phyloP scores from a whole-genome alignment of 23 tunicate species.

The Trididemnum clinides region DNA sequence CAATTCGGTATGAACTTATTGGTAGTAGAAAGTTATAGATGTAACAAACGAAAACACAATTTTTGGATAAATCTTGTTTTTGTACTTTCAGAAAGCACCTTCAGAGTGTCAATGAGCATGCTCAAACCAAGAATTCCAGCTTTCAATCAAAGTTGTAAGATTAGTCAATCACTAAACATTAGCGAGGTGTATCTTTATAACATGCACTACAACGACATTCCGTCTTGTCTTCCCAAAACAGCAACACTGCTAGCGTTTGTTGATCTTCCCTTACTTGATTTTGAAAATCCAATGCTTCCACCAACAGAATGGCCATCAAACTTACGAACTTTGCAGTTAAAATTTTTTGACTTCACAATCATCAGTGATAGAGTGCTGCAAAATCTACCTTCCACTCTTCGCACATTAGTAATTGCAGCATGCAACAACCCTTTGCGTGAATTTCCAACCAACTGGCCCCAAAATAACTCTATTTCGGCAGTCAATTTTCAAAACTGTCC shows the following conservation, averaged over 20 bases:
- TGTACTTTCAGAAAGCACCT: not conserved
- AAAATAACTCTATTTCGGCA: not conserved
- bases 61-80: too few species aligned
- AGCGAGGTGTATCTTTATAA: not conserved
- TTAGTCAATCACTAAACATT: not conserved
- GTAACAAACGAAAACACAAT: too few species aligned
- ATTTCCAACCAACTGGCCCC: slow-evolving; percentile 18
- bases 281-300: not conserved
- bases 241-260: not conserved
- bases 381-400: not conserved
- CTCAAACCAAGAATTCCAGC: not conserved
- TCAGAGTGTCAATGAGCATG: not conserved
- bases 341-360: not conserved
- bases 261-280: not conserved
- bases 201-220: slow-evolving; percentile 5
- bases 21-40: too few species aligned
- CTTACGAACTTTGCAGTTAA: not conserved
- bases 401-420: not conserved
- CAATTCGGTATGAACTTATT: too few species aligned
- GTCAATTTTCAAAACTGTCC: slow-evolving; percentile 8
- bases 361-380: not conserved
- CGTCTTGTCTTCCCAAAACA: slow-evolving; percentile 20
- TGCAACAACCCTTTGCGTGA: not conserved
- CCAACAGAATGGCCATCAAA: slow-evolving; percentile 20
- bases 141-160: slow-evolving; percentile 11